Evolutionary conservation across 2,888 invertebrate genomes (phyloP).

Genomic region (Heliconius ethilla): DNA sequence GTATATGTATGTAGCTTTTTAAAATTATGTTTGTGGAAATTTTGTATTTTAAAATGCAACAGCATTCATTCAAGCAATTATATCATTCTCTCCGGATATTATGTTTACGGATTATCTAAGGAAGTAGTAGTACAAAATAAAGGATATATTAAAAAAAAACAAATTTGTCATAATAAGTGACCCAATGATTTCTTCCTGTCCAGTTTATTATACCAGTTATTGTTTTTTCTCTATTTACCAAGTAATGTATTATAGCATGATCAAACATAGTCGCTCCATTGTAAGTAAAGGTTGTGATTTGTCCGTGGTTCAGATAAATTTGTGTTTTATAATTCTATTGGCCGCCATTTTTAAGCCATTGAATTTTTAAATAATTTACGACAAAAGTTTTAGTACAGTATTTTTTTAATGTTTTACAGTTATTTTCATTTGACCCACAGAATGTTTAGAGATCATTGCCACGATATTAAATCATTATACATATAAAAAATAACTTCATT

Average conservation of each 20-base stretch:
- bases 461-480: neutral
- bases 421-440: neutral
- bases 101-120: neutral
- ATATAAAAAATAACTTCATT: neutral
- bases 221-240: neutral
- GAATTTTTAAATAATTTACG: neutral
- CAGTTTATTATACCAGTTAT: neutral
- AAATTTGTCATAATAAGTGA: neutral
- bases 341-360: neutral
- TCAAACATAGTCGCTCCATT: conserved; percentile 3
- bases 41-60: neutral
- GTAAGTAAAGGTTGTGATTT: conserved; percentile 12
- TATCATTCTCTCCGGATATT: neutral
- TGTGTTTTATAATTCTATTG: neutral
- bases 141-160: neutral
- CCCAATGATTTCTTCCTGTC: neutral
- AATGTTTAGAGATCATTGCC: neutral
- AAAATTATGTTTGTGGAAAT: neutral
- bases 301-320: neutral
- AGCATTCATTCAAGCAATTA: neutral
- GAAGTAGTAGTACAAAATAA: neutral
- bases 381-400: too few species aligned
- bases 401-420: neutral
- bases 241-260: neutral
- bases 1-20: neutral